Evolutionary conservation across 1,140 invertebrate species (phyloP), one percentile per base, ranked within the genome.

Genomic region (Hycleus cichorii): DNA sequence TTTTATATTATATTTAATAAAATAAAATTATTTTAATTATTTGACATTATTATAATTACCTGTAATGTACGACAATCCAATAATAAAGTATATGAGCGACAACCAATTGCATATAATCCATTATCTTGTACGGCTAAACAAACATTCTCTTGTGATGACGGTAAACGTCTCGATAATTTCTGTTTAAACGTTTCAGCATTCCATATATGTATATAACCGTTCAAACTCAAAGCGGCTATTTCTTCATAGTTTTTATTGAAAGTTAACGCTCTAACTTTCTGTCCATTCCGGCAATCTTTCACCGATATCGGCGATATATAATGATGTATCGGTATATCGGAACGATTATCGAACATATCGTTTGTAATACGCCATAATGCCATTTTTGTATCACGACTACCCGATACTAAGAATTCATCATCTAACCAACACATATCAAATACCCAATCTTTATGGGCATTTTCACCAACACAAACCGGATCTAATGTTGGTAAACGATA

Each of bases 361-460:
- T 76, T 74, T 60, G 77, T 78, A 40, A 89, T 85, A 57, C 84
- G 78, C 89, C 89, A 92, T 40, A 92, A 74, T 45, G 86, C 84
- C 78, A 92, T 82, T 73, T 85, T 87, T 1, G 90, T 91, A 72
- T 97, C 94, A 58, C 93, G 83, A 0, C 93, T 95, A 3, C 94
- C 94, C 24, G 92, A 93, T 11, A 97, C 93, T 49, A 97, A 73
- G 78, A 93, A 95, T 73, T 96, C 88, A 77, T 97, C 95, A 75
- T 97, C 94, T 46, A 98, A 72, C 95, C 95, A 98, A 67, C 89
- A 90, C 81, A 95, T 86, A 68, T 96, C 95, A 77, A 97, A 94
- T 43, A 81, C 90, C 87, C 93, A 95, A 74, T 97, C 94, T 70
- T 85, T 84, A 75, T 98, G 95, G 10, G 89, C 91, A 68, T 77